Evolutionary conservation across 2,888 invertebrate species (phyloP).

Genomic region (Bugulina stolonifera): DNA sequence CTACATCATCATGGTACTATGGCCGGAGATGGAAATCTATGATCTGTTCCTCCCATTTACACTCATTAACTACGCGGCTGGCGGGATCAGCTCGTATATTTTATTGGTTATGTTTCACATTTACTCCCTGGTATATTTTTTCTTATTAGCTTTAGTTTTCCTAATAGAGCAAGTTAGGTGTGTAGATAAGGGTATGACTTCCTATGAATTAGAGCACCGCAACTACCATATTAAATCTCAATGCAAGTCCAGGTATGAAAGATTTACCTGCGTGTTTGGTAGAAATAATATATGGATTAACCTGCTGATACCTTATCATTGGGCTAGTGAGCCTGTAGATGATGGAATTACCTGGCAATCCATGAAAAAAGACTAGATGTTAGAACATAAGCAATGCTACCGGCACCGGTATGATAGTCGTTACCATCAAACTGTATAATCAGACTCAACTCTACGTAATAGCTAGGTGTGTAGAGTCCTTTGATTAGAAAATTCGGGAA

Average conservation of each 20-base stretch:
- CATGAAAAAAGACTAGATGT: constrained; percentile 1
- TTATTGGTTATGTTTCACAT: constrained; percentile 33
- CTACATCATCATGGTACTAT: background rate
- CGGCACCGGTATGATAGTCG: too few relatives aligned
- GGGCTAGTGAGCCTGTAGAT: constrained; percentile 7
- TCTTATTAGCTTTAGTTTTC: constrained; percentile 35
- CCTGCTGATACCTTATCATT: constrained; percentile 2
- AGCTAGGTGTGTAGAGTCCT: too few relatives aligned
- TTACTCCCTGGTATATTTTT: constrained; percentile 36
- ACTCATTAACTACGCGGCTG: background rate
- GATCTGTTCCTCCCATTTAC: constrained; percentile 1
- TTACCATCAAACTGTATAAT: too few relatives aligned
- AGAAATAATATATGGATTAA: background rate
- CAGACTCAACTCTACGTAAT: too few relatives aligned
- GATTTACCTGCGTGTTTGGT: constrained; percentile 23
- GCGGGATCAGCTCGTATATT: constrained; percentile 29
- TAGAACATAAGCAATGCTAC: too few relatives aligned
- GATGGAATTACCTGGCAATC: constrained; percentile 17
- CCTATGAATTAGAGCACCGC: constrained; percentile 35
- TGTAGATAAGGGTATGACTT: constrained; percentile 36
- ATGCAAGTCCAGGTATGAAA: background rate
- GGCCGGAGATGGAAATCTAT: background rate
- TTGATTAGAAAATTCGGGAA: too few relatives aligned
- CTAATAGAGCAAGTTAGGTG: constrained; percentile 33
- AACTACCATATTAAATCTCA: background rate